These are phyloP conservation scores for Phylloscopus collybita DNA, from an alignment of 2,797 vertebrate species.

Conservation along the genomic window DNA sequence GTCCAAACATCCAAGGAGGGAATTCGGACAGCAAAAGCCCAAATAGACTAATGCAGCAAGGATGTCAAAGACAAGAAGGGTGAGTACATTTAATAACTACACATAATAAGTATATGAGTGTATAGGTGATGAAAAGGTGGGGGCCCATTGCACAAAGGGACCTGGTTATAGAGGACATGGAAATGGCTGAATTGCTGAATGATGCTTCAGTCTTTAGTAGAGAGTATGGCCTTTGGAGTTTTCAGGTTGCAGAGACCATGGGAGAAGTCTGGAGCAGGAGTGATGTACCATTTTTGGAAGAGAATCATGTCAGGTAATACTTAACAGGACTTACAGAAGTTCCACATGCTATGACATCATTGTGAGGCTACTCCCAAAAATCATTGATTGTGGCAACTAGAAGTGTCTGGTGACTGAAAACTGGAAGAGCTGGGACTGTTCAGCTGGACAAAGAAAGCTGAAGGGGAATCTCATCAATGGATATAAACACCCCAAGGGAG, in stretches of 20 bases:
- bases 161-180: not conserved
- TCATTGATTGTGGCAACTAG: not conserved
- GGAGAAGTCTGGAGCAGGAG: not conserved
- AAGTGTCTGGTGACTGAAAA: not conserved
- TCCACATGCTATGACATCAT: no score
- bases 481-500: not conserved
- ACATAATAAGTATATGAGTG: not conserved
- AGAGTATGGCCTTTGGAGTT: not conserved
- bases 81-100: not conserved
- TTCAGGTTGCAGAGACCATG: not conserved
- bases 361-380: not conserved
- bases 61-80: not conserved
- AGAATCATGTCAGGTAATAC: not conserved
- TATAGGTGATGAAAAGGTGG: not conserved
- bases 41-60: not conserved
- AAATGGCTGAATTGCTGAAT: not conserved
- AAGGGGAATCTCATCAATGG: not conserved
- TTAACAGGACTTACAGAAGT: not conserved
- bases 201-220: not conserved
- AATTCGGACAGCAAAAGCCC: not conserved
- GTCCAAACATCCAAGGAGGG: not conserved
- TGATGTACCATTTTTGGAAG: not conserved
- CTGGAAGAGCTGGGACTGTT: not conserved
- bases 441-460: not conserved
- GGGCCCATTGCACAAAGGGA: accelerated